A percentile compares a stretch with the other conserved stretches of the same genome.
Conservation (phyloP, 2,113 vertebrate species). For the Toxostoma redivivum region DNA sequence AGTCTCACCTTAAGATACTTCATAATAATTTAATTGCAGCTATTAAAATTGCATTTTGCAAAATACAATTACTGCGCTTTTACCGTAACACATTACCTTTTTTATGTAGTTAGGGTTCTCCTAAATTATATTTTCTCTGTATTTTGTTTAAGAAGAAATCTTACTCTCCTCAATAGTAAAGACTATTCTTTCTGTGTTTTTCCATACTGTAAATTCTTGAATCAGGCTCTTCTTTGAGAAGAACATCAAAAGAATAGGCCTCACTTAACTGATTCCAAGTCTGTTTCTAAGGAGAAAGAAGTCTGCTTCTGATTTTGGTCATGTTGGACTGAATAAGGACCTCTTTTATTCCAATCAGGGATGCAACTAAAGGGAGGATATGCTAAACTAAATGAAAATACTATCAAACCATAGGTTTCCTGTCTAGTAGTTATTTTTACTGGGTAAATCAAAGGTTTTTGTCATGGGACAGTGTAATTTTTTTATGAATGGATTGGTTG, state of each 20-base stretch:
- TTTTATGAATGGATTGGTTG: neutral
- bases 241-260: neutral
- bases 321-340: neutral
- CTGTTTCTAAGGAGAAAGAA: neutral
- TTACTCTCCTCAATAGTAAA: neutral
- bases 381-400: neutral
- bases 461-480: neutral
- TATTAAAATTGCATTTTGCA: neutral
- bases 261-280: neutral
- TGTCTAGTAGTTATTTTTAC: neutral
- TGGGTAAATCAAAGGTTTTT: neutral
- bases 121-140: neutral
- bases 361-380: neutral
- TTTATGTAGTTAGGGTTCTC: neutral
- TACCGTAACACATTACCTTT: neutral
- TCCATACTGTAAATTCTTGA: neutral
- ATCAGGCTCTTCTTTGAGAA: neutral
- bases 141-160: neutral
- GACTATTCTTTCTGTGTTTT: neutral
- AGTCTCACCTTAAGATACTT: neutral
- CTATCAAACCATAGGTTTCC: neutral
- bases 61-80: neutral
- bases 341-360: neutral
- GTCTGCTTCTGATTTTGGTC: neutral
- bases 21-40: neutral